A percentile compares a stretch with the other conserved stretches of the same genome.
Conservation (phyloP, 2,888 invertebrate species). For the Aphelenchoides bicaudatus region DNA sequence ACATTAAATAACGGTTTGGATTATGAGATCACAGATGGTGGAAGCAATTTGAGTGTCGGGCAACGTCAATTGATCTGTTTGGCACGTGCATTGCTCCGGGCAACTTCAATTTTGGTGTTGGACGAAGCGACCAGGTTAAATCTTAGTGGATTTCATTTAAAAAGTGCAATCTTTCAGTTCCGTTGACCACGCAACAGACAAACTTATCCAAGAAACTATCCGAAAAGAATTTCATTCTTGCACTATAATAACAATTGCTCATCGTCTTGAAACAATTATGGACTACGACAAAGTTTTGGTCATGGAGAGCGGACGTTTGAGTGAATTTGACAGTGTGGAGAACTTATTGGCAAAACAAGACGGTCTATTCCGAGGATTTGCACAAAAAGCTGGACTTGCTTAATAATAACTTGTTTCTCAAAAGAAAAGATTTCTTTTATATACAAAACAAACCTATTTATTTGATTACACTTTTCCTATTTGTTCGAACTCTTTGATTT, state of each 20-base stretch:
- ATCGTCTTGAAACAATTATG: conserved; percentile 85
- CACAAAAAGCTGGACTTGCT: conserved; percentile 56
- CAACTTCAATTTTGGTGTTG: conserved; percentile 65
- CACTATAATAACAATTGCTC: conserved; percentile 67
- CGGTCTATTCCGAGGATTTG: conserved; percentile 65
- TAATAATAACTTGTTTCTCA: too few species aligned
- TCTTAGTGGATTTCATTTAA: too few species aligned
- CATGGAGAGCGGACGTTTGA: conserved; percentile 61
- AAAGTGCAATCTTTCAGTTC: too few species aligned
- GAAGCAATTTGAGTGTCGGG: conserved; percentile 71
- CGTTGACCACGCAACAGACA: conserved; percentile 60
- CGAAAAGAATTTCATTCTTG: conserved; percentile 75
- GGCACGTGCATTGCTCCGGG: conserved; percentile 51
- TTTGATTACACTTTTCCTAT: too few species aligned
- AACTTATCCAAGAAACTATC: conserved; percentile 70
- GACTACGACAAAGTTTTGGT: conserved; percentile 69
- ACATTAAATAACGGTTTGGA: conserved; percentile 74
- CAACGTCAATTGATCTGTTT: conserved; percentile 56
- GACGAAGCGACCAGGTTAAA: conserved; percentile 66
- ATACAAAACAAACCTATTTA: too few species aligned
- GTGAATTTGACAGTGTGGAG: conserved; percentile 62
- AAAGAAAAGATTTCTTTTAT: too few species aligned
- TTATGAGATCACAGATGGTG: conserved; percentile 82
- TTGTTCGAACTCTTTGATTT: too few species aligned
- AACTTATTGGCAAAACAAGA: conserved; percentile 44